Evolutionary conservation across 2,797 vertebrate genomes (phyloP), one percentile per base, ranked within the genome.

Genomic region (Smutsia temminckii): DNA sequence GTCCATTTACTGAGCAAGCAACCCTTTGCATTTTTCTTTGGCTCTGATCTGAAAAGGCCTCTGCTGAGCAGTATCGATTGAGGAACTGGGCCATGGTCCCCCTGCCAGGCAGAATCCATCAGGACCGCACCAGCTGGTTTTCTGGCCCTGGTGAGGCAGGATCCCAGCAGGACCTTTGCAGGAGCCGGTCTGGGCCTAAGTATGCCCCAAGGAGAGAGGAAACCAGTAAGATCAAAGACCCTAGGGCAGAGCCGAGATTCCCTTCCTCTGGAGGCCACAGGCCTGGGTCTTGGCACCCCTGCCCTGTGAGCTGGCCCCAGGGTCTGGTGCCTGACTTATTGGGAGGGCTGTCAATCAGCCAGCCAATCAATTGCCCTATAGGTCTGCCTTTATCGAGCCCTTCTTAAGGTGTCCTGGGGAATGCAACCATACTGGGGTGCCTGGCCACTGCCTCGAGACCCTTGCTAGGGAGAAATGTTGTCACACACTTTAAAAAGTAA

Each of bases 61-160:
- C 96, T 69, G 55, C 93, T 91, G 85, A 97, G 96, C 63, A 51
- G 74, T 85, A 95, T 96, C 1, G 84, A 97, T 85, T 51, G 34
- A 63, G 46, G 66, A 96, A 17, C 57, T 12, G 72, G 71, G 91
- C 95, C 64, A 11, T 10, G 2, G 63, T 85, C 40, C 69, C 79
- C 85, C 93, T 71, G 87, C 92, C 85, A 85, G 85, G 93, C 51
- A 78, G 94, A 90, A 75, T 75, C 69, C 93, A 79, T 93, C 89
- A 81, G 42, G 78, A 63, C 57, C 63, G 64, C 53, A 46, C 46
- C 63, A 40, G 90, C 93, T n/a, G 78, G 57, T 18, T 96, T 89
- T 87, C 27, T 18, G 37, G 66, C 13, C 8, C 75, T 8, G 29
- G 29, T 5, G 18, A 49, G 40, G 42, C 29, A 61, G 53, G 78